Base-by-base conservation (phyloP, 2,888 invertebrate genomes). In the Drosophila differens region DNA sequence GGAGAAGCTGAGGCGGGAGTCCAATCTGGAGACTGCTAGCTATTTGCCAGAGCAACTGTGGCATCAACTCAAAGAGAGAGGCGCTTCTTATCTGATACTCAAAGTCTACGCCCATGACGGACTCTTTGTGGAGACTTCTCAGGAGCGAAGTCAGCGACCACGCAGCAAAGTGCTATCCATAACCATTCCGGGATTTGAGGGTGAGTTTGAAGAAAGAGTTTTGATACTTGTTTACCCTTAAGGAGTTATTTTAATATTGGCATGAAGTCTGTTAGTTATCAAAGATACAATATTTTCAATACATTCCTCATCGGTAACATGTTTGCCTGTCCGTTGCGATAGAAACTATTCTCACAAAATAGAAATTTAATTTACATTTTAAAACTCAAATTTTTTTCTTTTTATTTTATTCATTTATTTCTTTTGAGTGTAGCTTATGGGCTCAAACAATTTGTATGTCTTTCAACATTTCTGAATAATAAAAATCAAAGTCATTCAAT, bases 121-220 rank as follows among this genome's bases (percentile, higher is more conserved):
- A 0, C 93, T 95, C 44, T 95, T 95, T 89, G 94, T 95, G 91
- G 95, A 95, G 81, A 68, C 94, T 22, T 86, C 91, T 39, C 67
- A 81, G 30, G 85, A 92, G 35, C 90, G 91, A 9, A 91, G 92
- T 49, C 76, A 82, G 74, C 75, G 83, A 63, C 82, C 90, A 16
- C 79, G 81, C 47, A 94, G 95, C 82, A 94, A 94, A 60, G 94
- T 96, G 55, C 91, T 96, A 9, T 95, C 95, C 61, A 93, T 96
- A 19, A 94, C 95, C 0, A 94, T 96, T 76, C 95, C 95, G 0
- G 95, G 95, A 1, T 95, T 93, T 77, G 93, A 94, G 1, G 85
- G 91, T 92, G 37, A 91, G 88, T 79, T 19, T n/a, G 1, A 19
- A 3, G 9, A 6, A 28, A n/a, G 25, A 16, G 7, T 39, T 39